phyloP scores from a whole-genome alignment of 2,113 vertebrate genomes.

The Equus przewalskii region DNA sequence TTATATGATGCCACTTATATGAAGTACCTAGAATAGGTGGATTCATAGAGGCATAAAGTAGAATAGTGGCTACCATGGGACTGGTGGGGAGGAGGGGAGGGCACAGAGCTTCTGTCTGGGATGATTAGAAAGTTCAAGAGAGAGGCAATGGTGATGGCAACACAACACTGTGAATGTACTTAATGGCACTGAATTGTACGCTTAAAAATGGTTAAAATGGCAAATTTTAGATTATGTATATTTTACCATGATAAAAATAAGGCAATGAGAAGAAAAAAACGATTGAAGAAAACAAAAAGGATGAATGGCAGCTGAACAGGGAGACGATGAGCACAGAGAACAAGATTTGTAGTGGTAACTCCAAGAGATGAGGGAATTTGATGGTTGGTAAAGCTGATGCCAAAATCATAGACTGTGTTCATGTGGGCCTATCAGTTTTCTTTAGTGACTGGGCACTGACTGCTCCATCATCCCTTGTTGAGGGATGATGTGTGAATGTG shows the following conservation, averaged over 20 bases:
- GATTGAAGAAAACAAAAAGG: not conserved
- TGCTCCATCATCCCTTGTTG: not conserved
- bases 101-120: not conserved
- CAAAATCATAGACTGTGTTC: not conserved
- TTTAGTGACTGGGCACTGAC: not conserved
- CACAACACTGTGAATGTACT: not conserved
- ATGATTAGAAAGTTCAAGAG: not conserved
- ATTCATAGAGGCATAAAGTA: not conserved
- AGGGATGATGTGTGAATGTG: not conserved
- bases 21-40: not conserved
- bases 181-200: not conserved
- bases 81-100: not conserved
- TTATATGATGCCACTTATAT: not conserved
- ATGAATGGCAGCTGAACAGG: not conserved
- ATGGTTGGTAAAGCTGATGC: not conserved
- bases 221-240: not conserved
- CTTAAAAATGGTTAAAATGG: not conserved
- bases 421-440: not conserved
- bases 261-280: not conserved
- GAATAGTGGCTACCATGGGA: not conserved
- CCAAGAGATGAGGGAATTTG: not conserved
- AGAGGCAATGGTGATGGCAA: not conserved
- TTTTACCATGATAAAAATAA: not conserved
- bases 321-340: not conserved
- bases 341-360: not conserved